Evolutionary conservation across 2,113 vertebrate genomes (phyloP), one percentile per base, ranked within the genome.

Genomic region (Glaucomys volans): DNA sequence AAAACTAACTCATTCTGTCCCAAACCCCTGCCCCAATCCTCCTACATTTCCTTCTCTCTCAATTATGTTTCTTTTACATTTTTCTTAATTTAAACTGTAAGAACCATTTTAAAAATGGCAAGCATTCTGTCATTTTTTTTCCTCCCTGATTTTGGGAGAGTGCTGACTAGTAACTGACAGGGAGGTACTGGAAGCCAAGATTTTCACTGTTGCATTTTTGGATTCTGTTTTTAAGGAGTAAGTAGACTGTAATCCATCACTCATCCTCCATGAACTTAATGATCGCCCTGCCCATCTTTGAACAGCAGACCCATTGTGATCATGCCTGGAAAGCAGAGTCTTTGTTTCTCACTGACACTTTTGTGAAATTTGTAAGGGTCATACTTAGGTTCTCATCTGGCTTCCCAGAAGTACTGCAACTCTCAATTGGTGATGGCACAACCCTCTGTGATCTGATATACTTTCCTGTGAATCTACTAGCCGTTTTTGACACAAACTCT

Each of bases 21-120:
- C 52, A 67, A 89, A 71, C n/a, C 57, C n/a, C 71, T 87, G 24
- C 26, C 67, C 26, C 35, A 80, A 16, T 87, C 71, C 54, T 77
- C 71, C 57, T 54, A 92, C 5, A 4, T 69, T 74, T 87, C 40
- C 86, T 96, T 82, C 35, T 44, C 66, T 75, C 59, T 93, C 57
- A 72, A 26, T 64, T 77, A 76, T 81, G 89, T 52, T 37, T 57
- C 50, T 94, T 92, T 47, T 85, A 92, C 80, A 95, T 95, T 96
- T 96, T 95, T 96, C 94, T 97, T 96, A 94, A 95, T 95, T 97
- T 82, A 85, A 87, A 86, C 66, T 79, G 8, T 26, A 94, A 84
- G 54, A 87, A 57, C 57, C 2, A 2, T 88, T 92, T 94, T 95
- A 77, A 94, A 94, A 95, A 94, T 79, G 47, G 83, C 69, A 44